Conservation (phyloP, 2,113 vertebrate species). For the Spermophilus dauricus region DNA sequence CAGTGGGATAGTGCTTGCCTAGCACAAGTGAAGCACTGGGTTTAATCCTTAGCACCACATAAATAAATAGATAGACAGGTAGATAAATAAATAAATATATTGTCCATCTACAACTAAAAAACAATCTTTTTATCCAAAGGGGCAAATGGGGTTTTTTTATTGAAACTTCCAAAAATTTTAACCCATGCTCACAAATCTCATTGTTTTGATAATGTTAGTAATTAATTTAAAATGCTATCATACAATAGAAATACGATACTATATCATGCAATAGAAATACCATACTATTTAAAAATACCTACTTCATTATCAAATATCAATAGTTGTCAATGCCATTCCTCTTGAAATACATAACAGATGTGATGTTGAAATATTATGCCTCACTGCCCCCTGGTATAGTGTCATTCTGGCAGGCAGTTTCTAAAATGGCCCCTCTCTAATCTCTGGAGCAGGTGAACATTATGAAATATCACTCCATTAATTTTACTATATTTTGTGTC, state of each 20-base stretch:
- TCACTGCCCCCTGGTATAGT: neutral
- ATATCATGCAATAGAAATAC: neutral
- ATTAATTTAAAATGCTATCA: neutral
- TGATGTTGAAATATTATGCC: neutral
- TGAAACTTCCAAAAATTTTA: neutral
- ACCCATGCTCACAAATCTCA: neutral
- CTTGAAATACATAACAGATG: neutral
- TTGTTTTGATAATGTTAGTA: neutral
- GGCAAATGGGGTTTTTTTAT: neutral
- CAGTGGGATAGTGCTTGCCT: too few relatives aligned
- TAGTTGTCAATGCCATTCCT: neutral
- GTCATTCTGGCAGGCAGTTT: neutral
- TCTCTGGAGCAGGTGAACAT: neutral
- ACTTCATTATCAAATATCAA: neutral
- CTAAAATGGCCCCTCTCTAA: accelerated
- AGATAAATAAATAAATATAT: neutral
- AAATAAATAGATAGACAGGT: too few relatives aligned
- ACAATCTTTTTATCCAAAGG: neutral
- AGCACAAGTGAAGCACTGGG: too few relatives aligned
- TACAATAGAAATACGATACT: neutral
- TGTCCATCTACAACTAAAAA: too few relatives aligned
- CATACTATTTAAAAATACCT: neutral
- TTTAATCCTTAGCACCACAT: too few relatives aligned
- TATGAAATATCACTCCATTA: neutral
- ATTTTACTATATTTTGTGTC: neutral